These are phyloP conservation scores for Loxodonta africana DNA, from an alignment of 2,113 vertebrate species.

Conservation along the genomic window DNA sequence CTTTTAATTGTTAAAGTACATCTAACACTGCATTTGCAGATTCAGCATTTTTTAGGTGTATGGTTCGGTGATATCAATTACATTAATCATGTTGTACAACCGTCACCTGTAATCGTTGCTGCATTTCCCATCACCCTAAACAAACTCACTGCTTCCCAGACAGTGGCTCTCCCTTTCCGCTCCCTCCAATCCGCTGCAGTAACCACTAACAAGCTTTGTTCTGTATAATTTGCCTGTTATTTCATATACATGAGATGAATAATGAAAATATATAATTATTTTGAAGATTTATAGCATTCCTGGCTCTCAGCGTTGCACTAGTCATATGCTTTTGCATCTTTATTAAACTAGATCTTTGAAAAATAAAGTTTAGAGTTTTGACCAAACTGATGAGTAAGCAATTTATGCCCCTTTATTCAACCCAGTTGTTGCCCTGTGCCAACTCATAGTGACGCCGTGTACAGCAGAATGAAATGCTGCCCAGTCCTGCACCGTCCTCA, in stretches of 20 bases:
- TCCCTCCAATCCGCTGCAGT: neutral
- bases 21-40: neutral
- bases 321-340: slow-evolving; percentile 14
- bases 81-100: neutral
- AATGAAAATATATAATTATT: neutral
- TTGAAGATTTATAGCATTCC: neutral
- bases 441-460: neutral
- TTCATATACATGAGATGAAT: no score
- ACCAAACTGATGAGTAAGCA: neutral
- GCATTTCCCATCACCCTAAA: neutral
- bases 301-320: neutral
- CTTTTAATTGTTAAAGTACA: neutral
- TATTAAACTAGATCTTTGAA: slow-evolving; percentile 7
- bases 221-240: no score
- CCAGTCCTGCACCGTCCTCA: neutral
- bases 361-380: slow-evolving; percentile 47
- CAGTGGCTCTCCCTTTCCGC: neutral
- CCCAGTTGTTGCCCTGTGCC: no score
- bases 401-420: neutral
- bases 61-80: neutral
- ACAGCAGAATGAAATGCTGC: neutral
- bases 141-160: neutral
- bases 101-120: neutral
- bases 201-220: no score
- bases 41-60: neutral